Evolutionary conservation across 2,113 vertebrate genomes (phyloP).

Genomic region (Donacobius atricapilla): DNA sequence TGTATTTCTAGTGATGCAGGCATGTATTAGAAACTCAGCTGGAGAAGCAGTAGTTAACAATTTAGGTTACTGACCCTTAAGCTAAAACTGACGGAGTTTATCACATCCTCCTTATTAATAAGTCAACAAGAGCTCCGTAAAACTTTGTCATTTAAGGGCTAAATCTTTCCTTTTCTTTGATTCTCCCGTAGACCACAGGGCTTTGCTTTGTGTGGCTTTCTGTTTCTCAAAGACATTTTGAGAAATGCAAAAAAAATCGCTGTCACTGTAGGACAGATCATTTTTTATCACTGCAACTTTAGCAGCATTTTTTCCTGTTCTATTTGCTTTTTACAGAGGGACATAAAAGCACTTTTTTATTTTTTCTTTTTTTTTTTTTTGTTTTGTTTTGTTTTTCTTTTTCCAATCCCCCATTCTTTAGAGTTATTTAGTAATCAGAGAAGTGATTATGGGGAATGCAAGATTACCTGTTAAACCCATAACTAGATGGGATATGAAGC

Average conservation of each 20-base stretch:
- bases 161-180: not conserved
- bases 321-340: not conserved
- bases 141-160: not conserved
- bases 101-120: not conserved
- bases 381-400: no score
- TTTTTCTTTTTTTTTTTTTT: no score
- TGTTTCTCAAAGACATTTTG: not conserved
- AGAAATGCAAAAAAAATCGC: not conserved
- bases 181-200: not conserved
- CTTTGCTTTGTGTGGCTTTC: not conserved
- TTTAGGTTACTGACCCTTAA: not conserved
- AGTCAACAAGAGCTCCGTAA: not conserved
- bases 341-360: not conserved
- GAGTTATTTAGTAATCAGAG: not conserved
- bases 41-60: not conserved
- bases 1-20: not conserved
- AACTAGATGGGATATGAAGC: not conserved
- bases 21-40: not conserved
- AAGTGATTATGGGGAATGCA: not conserved
- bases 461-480: not conserved
- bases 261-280: not conserved
- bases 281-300: not conserved
- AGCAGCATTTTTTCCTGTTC: not conserved
- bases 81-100: not conserved
- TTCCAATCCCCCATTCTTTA: not conserved